A percentile compares a stretch with the other conserved stretches of the same genome.
Conservation (phyloP, 2,113 vertebrate genomes). For the Acanthisitta chloris region DNA sequence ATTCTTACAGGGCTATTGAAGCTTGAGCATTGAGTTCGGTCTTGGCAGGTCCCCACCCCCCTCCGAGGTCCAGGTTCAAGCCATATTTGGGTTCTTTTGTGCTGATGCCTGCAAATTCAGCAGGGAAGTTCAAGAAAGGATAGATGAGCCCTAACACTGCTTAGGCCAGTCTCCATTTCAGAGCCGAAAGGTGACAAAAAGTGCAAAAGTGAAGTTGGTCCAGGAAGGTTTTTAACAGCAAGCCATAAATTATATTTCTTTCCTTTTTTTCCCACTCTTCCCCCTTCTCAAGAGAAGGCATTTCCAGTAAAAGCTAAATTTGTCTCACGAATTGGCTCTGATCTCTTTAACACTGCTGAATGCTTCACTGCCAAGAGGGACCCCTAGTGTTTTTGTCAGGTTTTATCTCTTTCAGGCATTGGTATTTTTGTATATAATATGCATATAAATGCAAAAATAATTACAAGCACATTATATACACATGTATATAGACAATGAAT, state of each 20-base stretch:
- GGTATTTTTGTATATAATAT: neutral
- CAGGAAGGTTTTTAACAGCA: slow-evolving; percentile 26
- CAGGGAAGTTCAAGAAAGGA: slow-evolving; percentile 45
- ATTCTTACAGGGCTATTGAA: slow-evolving; percentile 42
- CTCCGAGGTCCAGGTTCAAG: neutral
- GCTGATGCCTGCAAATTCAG: slow-evolving; percentile 35
- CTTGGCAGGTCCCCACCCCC: slow-evolving; percentile 17
- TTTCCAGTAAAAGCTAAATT: slow-evolving; percentile 66
- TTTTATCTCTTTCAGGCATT: neutral
- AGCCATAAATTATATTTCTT: slow-evolving; percentile 25
- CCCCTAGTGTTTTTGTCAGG: slow-evolving; percentile 21
- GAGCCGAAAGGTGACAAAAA: slow-evolving; percentile 60
- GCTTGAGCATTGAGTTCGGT: neutral
- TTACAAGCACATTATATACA: neutral
- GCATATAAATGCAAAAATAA: neutral
- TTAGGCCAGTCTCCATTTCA: neutral
- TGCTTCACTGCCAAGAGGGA: slow-evolving; percentile 18
- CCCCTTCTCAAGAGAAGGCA: neutral
- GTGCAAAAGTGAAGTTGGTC: slow-evolving; percentile 34
- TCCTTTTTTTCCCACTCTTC: neutral
- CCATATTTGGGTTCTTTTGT: slow-evolving; percentile 2
- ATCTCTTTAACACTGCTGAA: neutral
- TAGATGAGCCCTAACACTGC: neutral
- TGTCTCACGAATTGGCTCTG: slow-evolving; percentile 36
- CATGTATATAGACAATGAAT: neutral